A percentile compares a stretch with the other conserved stretches of the same genome.
Conservation (phyloP, 2,113 vertebrate genomes). For the Ibidorhyncha struthersii region DNA sequence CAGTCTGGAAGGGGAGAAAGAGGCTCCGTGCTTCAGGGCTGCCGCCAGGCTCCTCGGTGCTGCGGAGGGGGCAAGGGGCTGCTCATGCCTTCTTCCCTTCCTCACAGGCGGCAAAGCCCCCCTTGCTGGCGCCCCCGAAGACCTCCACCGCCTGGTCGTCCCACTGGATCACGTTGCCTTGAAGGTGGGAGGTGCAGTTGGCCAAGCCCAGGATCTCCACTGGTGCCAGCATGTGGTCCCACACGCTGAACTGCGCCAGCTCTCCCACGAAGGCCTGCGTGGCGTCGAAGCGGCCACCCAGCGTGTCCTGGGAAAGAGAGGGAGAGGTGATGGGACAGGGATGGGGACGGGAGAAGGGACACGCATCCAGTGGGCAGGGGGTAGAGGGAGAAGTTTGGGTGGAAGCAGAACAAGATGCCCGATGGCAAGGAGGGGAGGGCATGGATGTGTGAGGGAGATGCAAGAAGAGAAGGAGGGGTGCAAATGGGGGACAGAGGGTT, state of each 20-base stretch:
- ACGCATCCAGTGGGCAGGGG: not conserved
- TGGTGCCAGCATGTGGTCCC: constrained; percentile 89
- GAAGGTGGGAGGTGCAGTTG: constrained; percentile 83
- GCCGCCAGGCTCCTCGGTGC: not conserved
- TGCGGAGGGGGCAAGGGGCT: constrained; percentile 2
- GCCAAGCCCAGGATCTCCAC: constrained; percentile 86
- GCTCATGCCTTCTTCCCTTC: constrained; percentile 82
- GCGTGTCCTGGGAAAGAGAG: constrained; percentile 79
- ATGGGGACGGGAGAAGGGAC: not conserved
- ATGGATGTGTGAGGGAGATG: not conserved
- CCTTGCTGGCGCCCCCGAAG: constrained; percentile 89
- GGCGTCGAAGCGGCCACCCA: constrained; percentile 92
- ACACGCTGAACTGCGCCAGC: constrained; percentile 91
- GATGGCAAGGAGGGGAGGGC: not conserved
- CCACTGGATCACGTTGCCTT: constrained; percentile 92
- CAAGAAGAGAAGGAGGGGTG: not conserved
- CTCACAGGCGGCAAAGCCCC: constrained; percentile 81
- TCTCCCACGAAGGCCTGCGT: constrained; percentile 95
- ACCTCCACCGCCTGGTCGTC: constrained; percentile 89
- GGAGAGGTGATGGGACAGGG: not conserved
- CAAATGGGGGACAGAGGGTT: not conserved
- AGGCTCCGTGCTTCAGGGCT: not conserved
- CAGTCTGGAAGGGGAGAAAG: not conserved
- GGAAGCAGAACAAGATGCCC: not conserved
- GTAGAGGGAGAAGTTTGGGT: not conserved